Base-by-base conservation (phyloP, 35 echinoderm and acorn worm genomes). In the Acanthaster planci region DNA sequence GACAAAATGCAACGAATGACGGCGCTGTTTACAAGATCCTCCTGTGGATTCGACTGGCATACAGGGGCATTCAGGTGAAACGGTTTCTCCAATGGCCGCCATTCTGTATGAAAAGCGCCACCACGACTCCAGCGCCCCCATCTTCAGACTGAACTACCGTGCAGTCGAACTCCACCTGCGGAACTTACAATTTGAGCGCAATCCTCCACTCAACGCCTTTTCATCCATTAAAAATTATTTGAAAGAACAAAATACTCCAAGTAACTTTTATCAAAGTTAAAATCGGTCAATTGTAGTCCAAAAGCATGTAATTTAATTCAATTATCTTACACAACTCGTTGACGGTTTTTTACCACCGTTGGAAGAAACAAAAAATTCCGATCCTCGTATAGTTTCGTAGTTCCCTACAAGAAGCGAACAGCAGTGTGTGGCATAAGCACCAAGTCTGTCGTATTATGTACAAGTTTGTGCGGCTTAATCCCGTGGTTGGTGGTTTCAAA, bases 361-460 rank as follows among this genome's bases (percentile, higher is more conserved):
- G 64, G 64, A 72, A 72, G 64, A 72, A 72, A 72, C 21, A 72
- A 72, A 14, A 72, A 72, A 34, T 59, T 72, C 42, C 42, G 64
- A 31, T 72, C 14, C 30, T 72, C 34, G n/a, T n/a, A n/a, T n/a
- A n/a, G n/a, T n/a, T n/a, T n/a, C n/a, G 64, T 72, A 31, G 64
- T 72, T 34, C 23, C 64, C 64, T 72, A 26, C 64, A 72, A 72
- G 30, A 72, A 26, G 14, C 27, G 26, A 72, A 72, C 64, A 72
- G 34, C 64, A 47, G 42, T 72, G 29, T 72, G 19, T 72, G 64
- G 64, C 30, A 72, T 72, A 72, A 72, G 64, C 64, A 72, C 64
- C 64, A 72, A 72, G 64, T 72, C 64, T 14, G 9, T 72, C 30
- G 64, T 26, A 72, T 16, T 72, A 72, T 72, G 34, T 34, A 72